Percentiles rank a stretch among this genome's conserved stretches.
Evolutionary conservation across 2,888 invertebrate genomes (phyloP).

Genomic region (Lymantria monacha): DNA sequence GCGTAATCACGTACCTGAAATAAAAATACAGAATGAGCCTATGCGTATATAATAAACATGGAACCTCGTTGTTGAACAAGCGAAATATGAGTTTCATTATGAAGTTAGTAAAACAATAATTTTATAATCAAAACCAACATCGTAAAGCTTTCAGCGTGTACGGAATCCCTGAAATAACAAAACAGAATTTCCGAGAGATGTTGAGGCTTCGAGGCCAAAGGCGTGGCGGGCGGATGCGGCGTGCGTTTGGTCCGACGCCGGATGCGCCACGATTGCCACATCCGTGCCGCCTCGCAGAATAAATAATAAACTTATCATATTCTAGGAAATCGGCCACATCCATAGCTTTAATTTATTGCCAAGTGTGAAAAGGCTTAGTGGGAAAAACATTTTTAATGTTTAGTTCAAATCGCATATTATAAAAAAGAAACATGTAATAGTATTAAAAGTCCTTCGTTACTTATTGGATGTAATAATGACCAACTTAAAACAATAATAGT

Average conservation of each 20-base stretch:
- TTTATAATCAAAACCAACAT: slow-evolving; percentile 61
- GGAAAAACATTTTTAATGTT: background rate
- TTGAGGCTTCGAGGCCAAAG: slow-evolving; percentile 25
- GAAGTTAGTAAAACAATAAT: slow-evolving; percentile 53
- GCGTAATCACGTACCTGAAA: slow-evolving; percentile 4
- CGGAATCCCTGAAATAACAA: slow-evolving; percentile 50
- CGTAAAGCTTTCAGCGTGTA: slow-evolving; percentile 55
- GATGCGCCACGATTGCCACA: slow-evolving; percentile 62
- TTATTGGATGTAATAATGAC: too few relatives aligned
- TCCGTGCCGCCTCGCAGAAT: slow-evolving; percentile 47
- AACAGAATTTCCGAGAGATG: slow-evolving; percentile 48
- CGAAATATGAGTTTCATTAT: slow-evolving; percentile 45
- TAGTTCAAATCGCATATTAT: background rate
- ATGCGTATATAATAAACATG: slow-evolving; percentile 16
- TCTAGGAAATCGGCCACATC: slow-evolving; percentile 14
- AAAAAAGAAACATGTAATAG: too few relatives aligned
- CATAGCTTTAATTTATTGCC: slow-evolving; percentile 8
- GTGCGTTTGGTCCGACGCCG: slow-evolving; percentile 58
- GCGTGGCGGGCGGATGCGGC: slow-evolving; percentile 51
- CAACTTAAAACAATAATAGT: too few relatives aligned
- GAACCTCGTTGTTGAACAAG: slow-evolving; percentile 34
- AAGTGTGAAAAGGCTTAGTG: background rate
- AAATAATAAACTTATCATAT: slow-evolving; percentile 30
- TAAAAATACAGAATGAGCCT: slow-evolving; percentile 2
- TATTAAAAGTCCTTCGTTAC: too few relatives aligned